phyloP scores from a whole-genome alignment of 2,888 invertebrate genomes.

The Bellardia bayeri region DNA sequence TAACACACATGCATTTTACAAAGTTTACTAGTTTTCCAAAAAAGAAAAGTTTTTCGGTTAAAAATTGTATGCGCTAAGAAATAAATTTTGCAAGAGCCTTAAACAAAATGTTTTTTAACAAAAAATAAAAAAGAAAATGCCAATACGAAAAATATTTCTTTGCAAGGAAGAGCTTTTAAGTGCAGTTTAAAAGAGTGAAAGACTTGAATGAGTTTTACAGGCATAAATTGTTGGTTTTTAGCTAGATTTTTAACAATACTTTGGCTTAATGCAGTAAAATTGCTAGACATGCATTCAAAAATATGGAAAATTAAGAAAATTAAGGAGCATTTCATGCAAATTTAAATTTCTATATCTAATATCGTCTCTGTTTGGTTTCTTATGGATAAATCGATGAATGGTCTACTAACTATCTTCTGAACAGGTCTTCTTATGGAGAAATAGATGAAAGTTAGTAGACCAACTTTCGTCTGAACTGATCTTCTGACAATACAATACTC shows the following conservation, averaged over 20 bases:
- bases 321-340: too few relatives aligned
- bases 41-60: conserved; percentile 22
- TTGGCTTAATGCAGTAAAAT: too few relatives aligned
- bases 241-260: background rate
- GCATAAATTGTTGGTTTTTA: background rate
- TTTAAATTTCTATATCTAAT: too few relatives aligned
- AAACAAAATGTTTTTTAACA: conserved; percentile 21
- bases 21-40: conserved; percentile 35
- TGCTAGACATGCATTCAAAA: too few relatives aligned
- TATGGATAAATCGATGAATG: too few relatives aligned
- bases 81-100: conserved; percentile 47
- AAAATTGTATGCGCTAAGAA: conserved; percentile 30
- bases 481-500: too few relatives aligned
- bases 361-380: too few relatives aligned
- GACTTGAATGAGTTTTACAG: background rate
- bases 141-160: conserved; percentile 38
- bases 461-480: too few relatives aligned
- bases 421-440: too few relatives aligned
- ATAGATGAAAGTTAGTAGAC: too few relatives aligned
- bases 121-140: background rate
- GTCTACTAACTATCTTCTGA: too few relatives aligned
- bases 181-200: background rate
- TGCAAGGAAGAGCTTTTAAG: background rate
- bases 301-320: too few relatives aligned
- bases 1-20: conserved; percentile 46